A percentile compares a stretch with the other conserved stretches of the same genome.
phyloP scores from a whole-genome alignment of 53 echinoderm and acorn worm genomes.

The Hippasteria phrygiana region DNA sequence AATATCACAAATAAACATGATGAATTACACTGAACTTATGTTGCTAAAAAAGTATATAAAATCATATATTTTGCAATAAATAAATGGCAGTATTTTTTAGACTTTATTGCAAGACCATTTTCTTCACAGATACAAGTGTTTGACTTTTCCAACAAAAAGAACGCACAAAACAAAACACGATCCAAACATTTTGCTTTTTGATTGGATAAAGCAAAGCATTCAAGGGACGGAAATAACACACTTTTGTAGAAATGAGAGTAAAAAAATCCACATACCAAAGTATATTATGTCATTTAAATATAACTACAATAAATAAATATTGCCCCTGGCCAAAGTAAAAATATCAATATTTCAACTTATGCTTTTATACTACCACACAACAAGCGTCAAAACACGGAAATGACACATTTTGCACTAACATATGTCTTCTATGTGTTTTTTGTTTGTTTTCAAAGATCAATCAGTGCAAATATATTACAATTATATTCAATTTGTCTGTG shows the following conservation, averaged over 20 bases:
- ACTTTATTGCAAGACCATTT: not conserved
- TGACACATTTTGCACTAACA: not conserved
- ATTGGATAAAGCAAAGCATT: not conserved
- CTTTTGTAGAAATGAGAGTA: not conserved
- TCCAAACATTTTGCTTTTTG: not conserved
- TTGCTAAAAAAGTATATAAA: not conserved
- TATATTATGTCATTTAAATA: too few relatives aligned
- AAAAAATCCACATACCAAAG: not conserved
- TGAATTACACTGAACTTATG: not conserved
- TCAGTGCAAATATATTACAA: conserved; percentile 8
- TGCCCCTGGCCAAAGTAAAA: conserved; percentile 6
- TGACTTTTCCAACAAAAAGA: not conserved
- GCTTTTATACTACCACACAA: not conserved
- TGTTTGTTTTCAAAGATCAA: not conserved
- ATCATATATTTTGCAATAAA: not conserved
- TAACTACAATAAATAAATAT: conserved; percentile 6
- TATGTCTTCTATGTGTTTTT: not conserved
- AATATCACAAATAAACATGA: not conserved
- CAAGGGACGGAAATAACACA: not conserved
- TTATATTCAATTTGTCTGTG: not conserved
- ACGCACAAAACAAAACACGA: not conserved
- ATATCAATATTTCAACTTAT: not conserved
- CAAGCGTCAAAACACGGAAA: not conserved
- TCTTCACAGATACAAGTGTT: not conserved
- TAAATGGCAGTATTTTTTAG: not conserved